Base-by-base conservation (phyloP, 2,797 vertebrate species). In the Scyliorhinus canicula region DNA sequence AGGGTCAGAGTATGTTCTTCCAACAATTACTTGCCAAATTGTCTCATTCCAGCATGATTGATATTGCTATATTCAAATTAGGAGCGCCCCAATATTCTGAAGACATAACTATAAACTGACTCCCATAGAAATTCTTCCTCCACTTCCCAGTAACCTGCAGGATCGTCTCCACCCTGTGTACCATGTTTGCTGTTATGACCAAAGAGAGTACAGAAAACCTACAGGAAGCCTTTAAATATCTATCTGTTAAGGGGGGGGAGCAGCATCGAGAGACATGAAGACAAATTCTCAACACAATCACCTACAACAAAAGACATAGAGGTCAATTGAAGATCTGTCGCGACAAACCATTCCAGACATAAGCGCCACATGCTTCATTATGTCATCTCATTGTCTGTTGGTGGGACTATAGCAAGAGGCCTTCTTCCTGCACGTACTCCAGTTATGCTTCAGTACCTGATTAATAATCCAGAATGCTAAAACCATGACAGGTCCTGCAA, bases 41-140 rank as follows among this genome's bases (percentile, higher is more conserved):
- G 16, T n/a, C 31, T 12, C 85, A 19, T 16, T 4, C 85, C 14
- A 88, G 14, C 31, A 11, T 88, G 16, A 57, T 6, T 60, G 2
- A n/a, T 57, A 57, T 9, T 55, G 50, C 11, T 86, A 55, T 31
- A 86, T 86, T 28, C 3, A 52, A 44, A 31, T 35, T 35, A 88
- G 55, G 52, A 86, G 3, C 14, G 5, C 79, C 35, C 7, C 9
- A 86, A 1, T 86, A 28, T 86, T 52, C 50, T 86, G 84, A 31
- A 52, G 50, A 55, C 1, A 1, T 55, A 31, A 55, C 24, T 26
- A 88, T 57, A n/a, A 35, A 28, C 5, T 28, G 11, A 88, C 52
- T 88, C 31, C 31, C 85, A n/a, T 88, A 55, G 31, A 88, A 88
- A 88, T 88, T 88, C 85, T 85, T 52, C 84, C 52, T n/a, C 14